Evolutionary conservation across 35 echinoderm and acorn worm genomes (phyloP).

Genomic region (Ptychodera flava): DNA sequence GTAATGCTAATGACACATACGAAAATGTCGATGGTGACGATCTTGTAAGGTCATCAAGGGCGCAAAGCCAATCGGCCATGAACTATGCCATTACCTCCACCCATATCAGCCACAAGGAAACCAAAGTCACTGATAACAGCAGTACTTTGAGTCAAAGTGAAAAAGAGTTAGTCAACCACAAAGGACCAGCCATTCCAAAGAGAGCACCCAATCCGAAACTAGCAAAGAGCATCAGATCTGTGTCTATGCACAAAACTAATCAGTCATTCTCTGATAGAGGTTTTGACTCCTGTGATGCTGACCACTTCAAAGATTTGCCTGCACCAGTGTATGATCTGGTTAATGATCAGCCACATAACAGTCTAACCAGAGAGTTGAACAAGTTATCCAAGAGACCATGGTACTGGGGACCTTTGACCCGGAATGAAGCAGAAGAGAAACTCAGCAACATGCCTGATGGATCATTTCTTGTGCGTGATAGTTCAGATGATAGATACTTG

Average conservation of each 20-base stretch:
- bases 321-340: not conserved
- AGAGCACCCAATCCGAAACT: not conserved
- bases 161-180: not conserved
- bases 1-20: not conserved
- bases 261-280: not conserved
- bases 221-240: not conserved
- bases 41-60: not conserved
- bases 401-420: conserved; percentile 95
- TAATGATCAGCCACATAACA: conserved; percentile 3
- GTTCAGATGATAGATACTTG: conserved; percentile 90
- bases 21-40: not conserved
- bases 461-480: conserved; percentile 87
- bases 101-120: not conserved
- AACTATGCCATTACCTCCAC: not conserved
- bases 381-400: conserved; percentile 83
- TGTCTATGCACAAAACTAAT: not conserved
- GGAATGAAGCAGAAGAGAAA: conserved; percentile 84
- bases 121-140: not conserved
- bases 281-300: not conserved
- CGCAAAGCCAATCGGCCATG: not conserved
- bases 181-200: not conserved
- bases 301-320: not conserved
- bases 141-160: not conserved
- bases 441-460: conserved; percentile 56
- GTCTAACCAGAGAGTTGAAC: conserved; percentile 52